Conservation (phyloP, 2,888 invertebrate species). For the Trichopria drosophilae region DNA sequence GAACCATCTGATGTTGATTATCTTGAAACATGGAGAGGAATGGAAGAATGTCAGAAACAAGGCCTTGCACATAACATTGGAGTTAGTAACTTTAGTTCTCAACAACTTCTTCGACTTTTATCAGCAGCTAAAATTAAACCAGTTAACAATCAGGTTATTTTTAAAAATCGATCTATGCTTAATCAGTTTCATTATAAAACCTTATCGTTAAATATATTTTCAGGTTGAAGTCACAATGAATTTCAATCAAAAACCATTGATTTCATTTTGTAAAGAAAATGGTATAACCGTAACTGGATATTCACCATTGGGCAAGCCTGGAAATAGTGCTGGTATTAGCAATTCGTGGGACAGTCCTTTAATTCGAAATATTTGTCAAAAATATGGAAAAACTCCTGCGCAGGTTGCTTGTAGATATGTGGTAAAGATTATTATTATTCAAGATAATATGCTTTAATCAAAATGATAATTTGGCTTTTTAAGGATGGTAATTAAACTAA, state of each 20-base stretch:
- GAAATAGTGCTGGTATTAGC: conserved; percentile 70
- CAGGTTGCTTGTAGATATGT: no score
- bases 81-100: conserved; percentile 77
- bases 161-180: no score
- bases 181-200: neutral
- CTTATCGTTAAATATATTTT: conserved; percentile 51
- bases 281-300: conserved; percentile 76
- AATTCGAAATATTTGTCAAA: no score
- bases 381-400: no score
- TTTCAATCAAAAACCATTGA: conserved; percentile 69
- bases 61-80: conserved; percentile 76
- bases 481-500: no score
- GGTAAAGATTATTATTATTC: no score
- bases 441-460: no score
- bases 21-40: conserved; percentile 74
- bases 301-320: conserved; percentile 78
- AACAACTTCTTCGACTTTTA: conserved; percentile 70
- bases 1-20: conserved; percentile 69
- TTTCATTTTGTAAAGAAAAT: conserved; percentile 68
- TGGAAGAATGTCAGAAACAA: conserved; percentile 70
- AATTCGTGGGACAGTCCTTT: no score
- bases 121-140: conserved; percentile 64
- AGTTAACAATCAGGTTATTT: conserved; percentile 66
- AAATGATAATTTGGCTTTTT: no score
- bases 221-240: conserved; percentile 80